A percentile compares a stretch with the other conserved stretches of the same genome.
Conservation (phyloP, 2,888 invertebrate genomes). For the Neelides folsomi region DNA sequence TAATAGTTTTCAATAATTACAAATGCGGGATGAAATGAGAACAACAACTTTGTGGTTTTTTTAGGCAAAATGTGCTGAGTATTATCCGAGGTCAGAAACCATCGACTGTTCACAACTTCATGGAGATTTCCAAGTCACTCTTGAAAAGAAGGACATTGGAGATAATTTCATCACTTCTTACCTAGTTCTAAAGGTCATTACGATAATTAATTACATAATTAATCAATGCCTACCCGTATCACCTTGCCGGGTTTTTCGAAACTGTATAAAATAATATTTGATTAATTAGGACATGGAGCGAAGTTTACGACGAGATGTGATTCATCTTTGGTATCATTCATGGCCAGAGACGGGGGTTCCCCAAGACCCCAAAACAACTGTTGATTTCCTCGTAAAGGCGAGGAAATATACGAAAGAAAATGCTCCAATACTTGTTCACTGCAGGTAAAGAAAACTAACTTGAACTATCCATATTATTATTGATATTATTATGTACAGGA, state of each 20-base stretch:
- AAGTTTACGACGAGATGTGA: constrained; percentile 72
- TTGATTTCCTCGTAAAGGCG: constrained; percentile 76
- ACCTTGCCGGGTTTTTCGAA: neutral
- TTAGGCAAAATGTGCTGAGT: constrained; percentile 79
- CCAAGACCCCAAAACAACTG: constrained; percentile 64
- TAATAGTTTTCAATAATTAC: constrained; percentile 4
- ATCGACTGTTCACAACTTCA: constrained; percentile 72
- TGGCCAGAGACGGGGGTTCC: constrained; percentile 87
- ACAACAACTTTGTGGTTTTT: constrained; percentile 7
- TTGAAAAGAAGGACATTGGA: constrained; percentile 76
- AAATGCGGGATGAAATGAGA: neutral
- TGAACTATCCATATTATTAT: too few relatives aligned
- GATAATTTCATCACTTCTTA: constrained; percentile 82
- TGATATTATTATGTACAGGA: too few relatives aligned
- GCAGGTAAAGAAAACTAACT: constrained; percentile 44
- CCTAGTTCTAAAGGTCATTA: constrained; percentile 57
- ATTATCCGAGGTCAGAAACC: constrained; percentile 82
- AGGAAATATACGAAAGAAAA: constrained; percentile 47
- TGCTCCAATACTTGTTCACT: constrained; percentile 66
- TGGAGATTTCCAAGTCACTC: constrained; percentile 74
- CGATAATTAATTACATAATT: constrained; percentile 17
- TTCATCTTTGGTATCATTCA: constrained; percentile 78
- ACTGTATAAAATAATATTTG: too few relatives aligned
- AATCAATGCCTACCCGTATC: neutral
- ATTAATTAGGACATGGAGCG: constrained; percentile 53